Evolutionary conservation across 35 echinoderm and acorn worm species (phyloP).

Genomic region (Ophiothrix spiculata): DNA sequence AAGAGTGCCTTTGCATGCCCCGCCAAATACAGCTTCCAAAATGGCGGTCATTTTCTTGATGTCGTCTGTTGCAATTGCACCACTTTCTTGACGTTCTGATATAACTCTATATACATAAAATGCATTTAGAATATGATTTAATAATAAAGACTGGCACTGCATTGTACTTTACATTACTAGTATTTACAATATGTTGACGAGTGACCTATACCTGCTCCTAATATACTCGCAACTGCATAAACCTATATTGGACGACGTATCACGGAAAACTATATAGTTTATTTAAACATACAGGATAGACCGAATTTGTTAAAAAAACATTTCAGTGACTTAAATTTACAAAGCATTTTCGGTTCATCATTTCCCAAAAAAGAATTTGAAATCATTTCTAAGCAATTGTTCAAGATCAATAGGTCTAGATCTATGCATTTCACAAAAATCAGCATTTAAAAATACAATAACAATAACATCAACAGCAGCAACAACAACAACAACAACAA

Average conservation of each 20-base stretch:
- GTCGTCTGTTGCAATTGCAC: constrained; percentile 36
- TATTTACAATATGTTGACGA: not conserved
- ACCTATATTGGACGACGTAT: too few species aligned
- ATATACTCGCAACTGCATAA: too few species aligned
- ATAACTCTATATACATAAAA: constrained; percentile 33
- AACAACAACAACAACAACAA: not conserved
- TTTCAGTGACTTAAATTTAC: too few species aligned
- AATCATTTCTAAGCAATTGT: not conserved
- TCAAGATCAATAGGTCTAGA: not conserved
- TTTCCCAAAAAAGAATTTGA: too few species aligned
- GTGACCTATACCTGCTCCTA: not conserved
- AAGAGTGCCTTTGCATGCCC: constrained; percentile 56
- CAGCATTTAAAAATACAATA: not conserved
- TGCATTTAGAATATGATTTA: not conserved
- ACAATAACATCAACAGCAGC: not conserved
- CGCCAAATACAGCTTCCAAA: constrained; percentile 63
- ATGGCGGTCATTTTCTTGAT: constrained; percentile 53
- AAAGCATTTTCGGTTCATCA: too few species aligned
- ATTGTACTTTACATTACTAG: not conserved
- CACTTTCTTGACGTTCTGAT: constrained; percentile 41
- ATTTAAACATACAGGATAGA: too few species aligned
- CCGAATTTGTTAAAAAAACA: too few species aligned
- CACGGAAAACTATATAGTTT: too few species aligned
- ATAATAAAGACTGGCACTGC: not conserved
- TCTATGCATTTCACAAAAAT: not conserved